Percentiles rank a stretch among this genome's conserved stretches.
Conservation (phyloP, 2,888 invertebrate genomes). For the Teinopalpus imperialis region DNA sequence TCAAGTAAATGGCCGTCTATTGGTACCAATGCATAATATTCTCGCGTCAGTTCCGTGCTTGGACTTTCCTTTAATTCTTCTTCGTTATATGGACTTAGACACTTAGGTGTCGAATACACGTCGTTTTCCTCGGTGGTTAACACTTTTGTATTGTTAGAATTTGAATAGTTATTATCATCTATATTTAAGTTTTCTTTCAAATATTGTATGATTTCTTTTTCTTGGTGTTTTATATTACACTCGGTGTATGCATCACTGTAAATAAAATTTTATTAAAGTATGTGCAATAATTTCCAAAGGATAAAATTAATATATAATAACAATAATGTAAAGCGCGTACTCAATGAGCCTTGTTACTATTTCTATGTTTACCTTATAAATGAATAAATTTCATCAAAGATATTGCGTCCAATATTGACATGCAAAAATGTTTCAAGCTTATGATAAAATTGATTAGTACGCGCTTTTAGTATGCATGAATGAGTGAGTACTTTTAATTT, state of each 20-base stretch:
- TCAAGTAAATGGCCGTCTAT: conserved; percentile 66
- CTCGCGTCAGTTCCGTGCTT: conserved; percentile 64
- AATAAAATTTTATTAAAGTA: conserved; percentile 30
- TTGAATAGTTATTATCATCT: too few species aligned
- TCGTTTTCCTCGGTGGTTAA: conserved; percentile 45
- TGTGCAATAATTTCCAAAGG: too few species aligned
- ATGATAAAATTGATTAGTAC: conserved; percentile 81
- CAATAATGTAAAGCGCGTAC: conserved; percentile 4
- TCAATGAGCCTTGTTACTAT: conserved; percentile 14
- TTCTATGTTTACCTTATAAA: conserved; percentile 65
- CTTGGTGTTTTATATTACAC: conserved; percentile 71
- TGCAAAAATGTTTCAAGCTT: conserved; percentile 78
- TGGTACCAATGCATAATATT: conserved; percentile 66
- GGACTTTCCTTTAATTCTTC: conserved; percentile 51
- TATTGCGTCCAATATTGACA: conserved; percentile 72
- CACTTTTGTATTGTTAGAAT: conserved; percentile 14
- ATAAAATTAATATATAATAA: background rate
- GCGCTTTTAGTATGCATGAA: conserved; percentile 82
- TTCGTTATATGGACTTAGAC: conserved; percentile 60
- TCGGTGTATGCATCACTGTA: conserved; percentile 77
- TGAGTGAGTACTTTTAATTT: conserved; percentile 82
- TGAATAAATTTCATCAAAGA: conserved; percentile 78
- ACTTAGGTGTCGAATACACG: conserved; percentile 71
- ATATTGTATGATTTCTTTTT: conserved; percentile 70
- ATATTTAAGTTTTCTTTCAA: conserved; percentile 53